Evolutionary conservation across 2,888 invertebrate species (phyloP).

Genomic region (Noctua fimbriata): DNA sequence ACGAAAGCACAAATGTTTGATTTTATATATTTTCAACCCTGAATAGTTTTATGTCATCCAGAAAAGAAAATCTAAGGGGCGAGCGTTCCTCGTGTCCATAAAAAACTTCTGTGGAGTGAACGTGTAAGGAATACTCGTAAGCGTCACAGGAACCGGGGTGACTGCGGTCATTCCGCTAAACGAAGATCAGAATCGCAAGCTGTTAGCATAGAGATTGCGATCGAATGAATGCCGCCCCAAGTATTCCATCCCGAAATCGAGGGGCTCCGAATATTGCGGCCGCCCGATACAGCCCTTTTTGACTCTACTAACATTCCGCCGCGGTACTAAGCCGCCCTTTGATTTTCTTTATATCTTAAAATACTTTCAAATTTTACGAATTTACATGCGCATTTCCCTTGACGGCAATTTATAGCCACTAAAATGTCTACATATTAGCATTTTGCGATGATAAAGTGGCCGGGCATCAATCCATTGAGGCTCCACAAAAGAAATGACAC

Average conservation of each 20-base stretch:
- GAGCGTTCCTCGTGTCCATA: conserved; percentile 85
- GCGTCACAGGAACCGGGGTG: conserved; percentile 87
- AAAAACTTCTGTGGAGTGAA: conserved; percentile 87
- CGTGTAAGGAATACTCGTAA: conserved; percentile 88
- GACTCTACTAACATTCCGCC: conserved; percentile 84
- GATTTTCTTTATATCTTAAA: conserved; percentile 82
- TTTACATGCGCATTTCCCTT: conserved; percentile 71
- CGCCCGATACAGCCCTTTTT: conserved; percentile 85
- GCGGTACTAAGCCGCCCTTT: conserved; percentile 82
- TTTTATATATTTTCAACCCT: conserved; percentile 67
- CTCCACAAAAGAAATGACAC: conserved; percentile 74
- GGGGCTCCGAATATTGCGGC: conserved; percentile 88
- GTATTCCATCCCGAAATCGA: conserved; percentile 89
- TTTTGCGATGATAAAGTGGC: conserved; percentile 70
- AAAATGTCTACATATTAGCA: conserved; percentile 67
- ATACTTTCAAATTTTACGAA: conserved; percentile 77
- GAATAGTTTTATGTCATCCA: conserved; percentile 79
- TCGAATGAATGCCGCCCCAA: conserved; percentile 88
- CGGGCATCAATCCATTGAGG: conserved; percentile 72
- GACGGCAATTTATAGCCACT: conserved; percentile 69
- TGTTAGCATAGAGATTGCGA: conserved; percentile 91
- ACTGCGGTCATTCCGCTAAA: conserved; percentile 90
- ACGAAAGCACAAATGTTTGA: conserved; percentile 60
- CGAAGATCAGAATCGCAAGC: conserved; percentile 91
- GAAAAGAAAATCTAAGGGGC: conserved; percentile 82